phyloP scores from a whole-genome alignment of 2,797 vertebrate genomes.

The Okamejei kenojei region DNA sequence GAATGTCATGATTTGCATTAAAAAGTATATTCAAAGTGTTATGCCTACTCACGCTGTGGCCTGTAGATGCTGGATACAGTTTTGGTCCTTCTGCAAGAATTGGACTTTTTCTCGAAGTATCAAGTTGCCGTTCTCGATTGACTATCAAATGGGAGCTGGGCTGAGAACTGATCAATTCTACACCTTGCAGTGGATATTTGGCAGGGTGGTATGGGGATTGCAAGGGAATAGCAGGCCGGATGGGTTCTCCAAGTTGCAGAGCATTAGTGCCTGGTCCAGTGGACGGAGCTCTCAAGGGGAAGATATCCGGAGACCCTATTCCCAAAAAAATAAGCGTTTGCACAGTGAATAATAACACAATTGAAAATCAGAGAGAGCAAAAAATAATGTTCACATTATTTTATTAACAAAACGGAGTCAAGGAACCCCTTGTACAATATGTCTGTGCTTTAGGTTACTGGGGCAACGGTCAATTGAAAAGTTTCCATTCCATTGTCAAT shows the following conservation, averaged over 20 bases:
- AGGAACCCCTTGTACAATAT: neutral
- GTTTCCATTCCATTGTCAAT: neutral
- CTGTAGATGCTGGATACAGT: neutral
- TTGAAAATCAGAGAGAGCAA: neutral
- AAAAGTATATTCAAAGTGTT: neutral
- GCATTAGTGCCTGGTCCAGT: constrained; percentile 43
- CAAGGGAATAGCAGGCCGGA: constrained; percentile 66
- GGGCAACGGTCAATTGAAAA: neutral
- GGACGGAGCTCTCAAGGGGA: neutral
- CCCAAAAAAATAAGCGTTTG: neutral
- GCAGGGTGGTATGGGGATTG: constrained; percentile 70
- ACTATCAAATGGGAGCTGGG: neutral
- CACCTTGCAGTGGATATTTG: constrained; percentile 40
- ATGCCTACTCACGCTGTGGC: neutral
- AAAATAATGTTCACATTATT: neutral
- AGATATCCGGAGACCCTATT: neutral
- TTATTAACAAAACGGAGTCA: neutral
- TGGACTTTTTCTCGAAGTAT: neutral
- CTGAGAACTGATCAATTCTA: neutral
- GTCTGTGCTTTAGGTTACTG: neutral
- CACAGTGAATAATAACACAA: neutral
- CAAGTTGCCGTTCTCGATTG: neutral
- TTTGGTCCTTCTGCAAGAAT: neutral
- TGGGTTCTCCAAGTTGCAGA: constrained; percentile 55
- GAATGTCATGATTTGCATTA: neutral